Conservation (phyloP, 2,113 vertebrate species). For the Pholis gunnellus region DNA sequence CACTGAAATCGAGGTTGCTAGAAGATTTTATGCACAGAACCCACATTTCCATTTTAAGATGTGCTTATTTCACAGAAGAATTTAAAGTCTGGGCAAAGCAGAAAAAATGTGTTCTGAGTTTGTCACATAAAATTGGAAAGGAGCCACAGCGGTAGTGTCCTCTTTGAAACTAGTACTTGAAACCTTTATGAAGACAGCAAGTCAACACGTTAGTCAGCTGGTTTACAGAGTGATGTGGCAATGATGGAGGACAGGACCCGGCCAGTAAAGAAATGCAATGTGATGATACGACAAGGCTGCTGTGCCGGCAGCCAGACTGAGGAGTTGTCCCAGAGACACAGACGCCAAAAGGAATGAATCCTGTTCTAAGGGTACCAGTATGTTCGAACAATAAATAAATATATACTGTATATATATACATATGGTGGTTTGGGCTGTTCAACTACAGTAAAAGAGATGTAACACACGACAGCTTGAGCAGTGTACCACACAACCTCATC, state of each 20-base stretch:
- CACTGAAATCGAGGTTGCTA: neutral
- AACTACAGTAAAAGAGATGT: neutral
- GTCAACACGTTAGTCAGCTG: constrained; percentile 5
- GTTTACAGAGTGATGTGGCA: constrained; percentile 5
- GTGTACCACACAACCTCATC: neutral
- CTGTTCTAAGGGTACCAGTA: constrained; percentile 8
- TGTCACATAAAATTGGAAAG: neutral
- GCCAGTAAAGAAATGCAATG: constrained; percentile 10
- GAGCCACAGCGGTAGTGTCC: neutral
- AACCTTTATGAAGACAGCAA: constrained; percentile 12
- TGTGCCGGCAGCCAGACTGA: constrained; percentile 13
- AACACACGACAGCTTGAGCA: neutral
- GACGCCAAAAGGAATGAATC: constrained; percentile 14
- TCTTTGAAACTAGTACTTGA: neutral
- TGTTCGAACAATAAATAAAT: constrained; percentile 14
- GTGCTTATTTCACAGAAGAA: neutral
- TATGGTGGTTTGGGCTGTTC: neutral
- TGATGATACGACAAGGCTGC: constrained; percentile 21
- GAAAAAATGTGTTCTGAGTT: too few species aligned
- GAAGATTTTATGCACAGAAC: constrained; percentile 3
- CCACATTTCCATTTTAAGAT: constrained; percentile 9
- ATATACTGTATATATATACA: neutral
- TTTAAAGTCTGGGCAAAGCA: neutral
- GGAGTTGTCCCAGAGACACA: constrained; percentile 10
- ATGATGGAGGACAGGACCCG: constrained; percentile 27